Evolutionary conservation across 2,113 vertebrate species (phyloP).

Genomic region (Pampusana beccarii): DNA sequence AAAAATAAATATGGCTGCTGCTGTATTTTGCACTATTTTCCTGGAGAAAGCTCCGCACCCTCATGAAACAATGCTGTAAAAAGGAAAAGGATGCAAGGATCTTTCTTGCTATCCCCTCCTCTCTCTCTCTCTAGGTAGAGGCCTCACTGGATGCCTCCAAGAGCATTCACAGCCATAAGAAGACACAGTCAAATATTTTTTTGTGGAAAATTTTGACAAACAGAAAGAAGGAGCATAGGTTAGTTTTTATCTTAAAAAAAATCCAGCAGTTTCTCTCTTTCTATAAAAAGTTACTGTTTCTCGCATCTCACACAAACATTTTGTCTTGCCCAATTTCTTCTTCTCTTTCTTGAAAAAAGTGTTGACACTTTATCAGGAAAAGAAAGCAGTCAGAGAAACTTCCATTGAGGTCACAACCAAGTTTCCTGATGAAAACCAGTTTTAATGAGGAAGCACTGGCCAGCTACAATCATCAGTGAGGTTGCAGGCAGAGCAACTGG

Average conservation of each 20-base stretch:
- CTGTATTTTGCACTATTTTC: not conserved
- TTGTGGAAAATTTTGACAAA: not conserved
- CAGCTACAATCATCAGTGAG: not conserved
- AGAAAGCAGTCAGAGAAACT: not conserved
- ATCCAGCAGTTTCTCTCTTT: not conserved
- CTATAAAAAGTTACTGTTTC: not conserved
- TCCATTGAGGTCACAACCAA: not conserved
- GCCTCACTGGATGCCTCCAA: fast-evolving
- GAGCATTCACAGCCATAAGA: not conserved
- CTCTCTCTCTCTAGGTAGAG: not conserved
- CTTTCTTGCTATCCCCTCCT: not conserved
- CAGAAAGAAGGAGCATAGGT: not conserved
- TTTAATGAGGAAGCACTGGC: not conserved
- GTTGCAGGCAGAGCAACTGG: fast-evolving
- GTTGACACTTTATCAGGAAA: not conserved
- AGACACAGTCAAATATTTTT: not conserved
- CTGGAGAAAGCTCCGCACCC: not conserved
- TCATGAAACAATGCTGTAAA: not conserved
- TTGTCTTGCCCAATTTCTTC: not conserved
- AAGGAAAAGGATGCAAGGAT: not conserved
- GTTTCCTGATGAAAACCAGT: not conserved
- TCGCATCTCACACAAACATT: not conserved
- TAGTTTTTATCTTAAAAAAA: not conserved
- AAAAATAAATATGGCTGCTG: not conserved
- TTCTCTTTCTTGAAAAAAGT: not conserved